Evolutionary conservation across 2,113 vertebrate species (phyloP), one percentile per base, ranked within the genome.

Genomic region (Bungarus multicinctus): DNA sequence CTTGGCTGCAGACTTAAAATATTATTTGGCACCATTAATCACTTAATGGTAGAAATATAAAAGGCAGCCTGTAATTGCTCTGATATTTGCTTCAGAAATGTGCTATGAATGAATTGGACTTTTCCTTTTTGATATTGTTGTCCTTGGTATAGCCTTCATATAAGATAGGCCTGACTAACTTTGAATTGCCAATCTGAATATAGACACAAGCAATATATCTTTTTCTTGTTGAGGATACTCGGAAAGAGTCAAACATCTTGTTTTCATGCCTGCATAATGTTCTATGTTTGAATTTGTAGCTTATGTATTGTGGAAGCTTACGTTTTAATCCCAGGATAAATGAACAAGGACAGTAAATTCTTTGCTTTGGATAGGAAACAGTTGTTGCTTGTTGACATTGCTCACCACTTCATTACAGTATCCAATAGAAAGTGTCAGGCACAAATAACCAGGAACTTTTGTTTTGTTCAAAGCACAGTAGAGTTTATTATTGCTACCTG

Each of bases 1-100:
- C 87, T 81, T 81, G 87, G 50, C 39, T 89, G 23, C 52, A 47
- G 50, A 85, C 64, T n/a, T 4, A 55, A 81, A 5, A 57, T 81
- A 81, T 55, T 92, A 81, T 55, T 92, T 43, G 34, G 43, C 57
- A 45, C 69, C 57, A 58, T 92, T 92, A 92, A 92, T 92, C 30
- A 39, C 88, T 27, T 39, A n/a, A n/a, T n/a, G 5, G 1, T 89
- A 53, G 27, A 85, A 85, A 85, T 89, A 47, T 92, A 88, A 92
- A 89, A 88, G 52, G 30, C 69, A 50, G 53, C 39, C 45, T 91
- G 55, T 87, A 50, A 87, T 81, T 81, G 45, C 20, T 88, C 64
- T 57, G 52, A 47, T 47, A 12, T 57, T 85, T 69, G 64, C 87
- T 89, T 18, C 43, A 57, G 87, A 30, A 92, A 55, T 9, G n/a